A percentile compares a stretch with the other conserved stretches of the same genome.
Conservation (phyloP, 2,797 vertebrate genomes). For the Astyanax mexicanus region DNA sequence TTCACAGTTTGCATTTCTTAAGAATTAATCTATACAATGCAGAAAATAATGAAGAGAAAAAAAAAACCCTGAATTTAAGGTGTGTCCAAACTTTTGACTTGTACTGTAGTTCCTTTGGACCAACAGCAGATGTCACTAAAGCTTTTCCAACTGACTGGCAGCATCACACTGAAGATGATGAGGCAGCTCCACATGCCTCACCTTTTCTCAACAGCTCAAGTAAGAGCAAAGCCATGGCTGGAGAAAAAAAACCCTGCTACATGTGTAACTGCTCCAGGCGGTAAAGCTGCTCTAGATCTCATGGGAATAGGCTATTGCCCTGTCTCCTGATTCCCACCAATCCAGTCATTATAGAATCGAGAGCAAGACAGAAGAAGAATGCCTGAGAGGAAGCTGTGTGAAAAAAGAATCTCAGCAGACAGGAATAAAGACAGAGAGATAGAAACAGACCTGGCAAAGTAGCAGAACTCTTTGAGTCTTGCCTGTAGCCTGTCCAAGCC, state of each 20-base stretch:
- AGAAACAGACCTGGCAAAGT: conserved; percentile 2
- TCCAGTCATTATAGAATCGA: conserved; percentile 14
- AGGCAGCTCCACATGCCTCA: not conserved
- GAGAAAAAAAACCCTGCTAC: not conserved
- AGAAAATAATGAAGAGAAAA: too few species aligned
- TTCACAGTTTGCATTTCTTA: too few species aligned
- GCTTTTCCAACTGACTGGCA: conserved; percentile 16
- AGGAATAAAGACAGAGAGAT: conserved; percentile 17
- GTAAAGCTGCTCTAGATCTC: conserved; percentile 27
- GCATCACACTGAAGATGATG: conserved; percentile 1
- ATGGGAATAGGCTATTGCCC: not conserved
- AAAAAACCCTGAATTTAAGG: too few species aligned
- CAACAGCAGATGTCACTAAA: conserved; percentile 76
- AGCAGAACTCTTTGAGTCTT: not conserved
- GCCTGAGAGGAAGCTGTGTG: conserved; percentile 7
- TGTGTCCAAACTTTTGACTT: too few species aligned
- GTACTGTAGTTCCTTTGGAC: conserved; percentile 1
- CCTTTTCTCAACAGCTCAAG: not conserved
- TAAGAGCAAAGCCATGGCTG: not conserved
- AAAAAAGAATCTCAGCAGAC: not conserved
- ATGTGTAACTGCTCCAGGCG: conserved; percentile 16
- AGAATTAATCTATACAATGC: too few species aligned
- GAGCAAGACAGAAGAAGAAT: conserved; percentile 9
- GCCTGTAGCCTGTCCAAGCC: conserved; percentile 38
- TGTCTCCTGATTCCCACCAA: conserved; percentile 21